Evolutionary conservation across 2,797 vertebrate species (phyloP), one percentile per base, ranked within the genome.

Genomic region (Trichosurus vulpecula): DNA sequence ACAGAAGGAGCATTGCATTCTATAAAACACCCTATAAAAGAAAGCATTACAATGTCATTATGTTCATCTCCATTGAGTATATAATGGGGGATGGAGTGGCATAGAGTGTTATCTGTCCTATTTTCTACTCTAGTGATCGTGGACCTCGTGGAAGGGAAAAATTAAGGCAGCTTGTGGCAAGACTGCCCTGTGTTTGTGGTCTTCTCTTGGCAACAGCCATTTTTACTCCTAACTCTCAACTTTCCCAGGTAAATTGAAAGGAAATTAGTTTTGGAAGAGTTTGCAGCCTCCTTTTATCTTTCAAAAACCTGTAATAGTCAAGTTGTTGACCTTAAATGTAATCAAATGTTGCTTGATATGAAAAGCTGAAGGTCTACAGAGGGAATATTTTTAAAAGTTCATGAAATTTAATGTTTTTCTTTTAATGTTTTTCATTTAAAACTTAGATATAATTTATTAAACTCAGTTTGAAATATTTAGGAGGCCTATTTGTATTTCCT

Each of bases 381-480:
- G 94, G 87, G 91, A 94, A 94, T 53, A 91, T 81, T 55, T 94
- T 97, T 29, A 91, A 93, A 92, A 93, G 74, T 89, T 96, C 92
- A 94, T 97, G 91, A 98, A 97, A 96, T 96, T 61, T 95, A 97
- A 97, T 97, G 92, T 94, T 95, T 97, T 97, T 95, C 92, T 92
- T 91, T 96, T 95, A 81, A 53, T 97, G 51, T 95, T 74, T 97
- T 96, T 97, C 94, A 93, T 95, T 92, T 93, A 95, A 97, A 96
- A 94, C 51, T 58, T 93, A 66, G 74, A 47, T 74, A 6, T 94
- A 89, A 97, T 96, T 96, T 96, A 96, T 55, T 54, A 96, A 97
- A 93, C 92, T 3, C 0, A 52, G 11, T 93, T 94, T 97, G 94
- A 97, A 96, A 95, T 96, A 98, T 96, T 95, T 92, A 95, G 94